Conservation (phyloP, 1,140 invertebrate species). For the Steinernema khuongi region DNA sequence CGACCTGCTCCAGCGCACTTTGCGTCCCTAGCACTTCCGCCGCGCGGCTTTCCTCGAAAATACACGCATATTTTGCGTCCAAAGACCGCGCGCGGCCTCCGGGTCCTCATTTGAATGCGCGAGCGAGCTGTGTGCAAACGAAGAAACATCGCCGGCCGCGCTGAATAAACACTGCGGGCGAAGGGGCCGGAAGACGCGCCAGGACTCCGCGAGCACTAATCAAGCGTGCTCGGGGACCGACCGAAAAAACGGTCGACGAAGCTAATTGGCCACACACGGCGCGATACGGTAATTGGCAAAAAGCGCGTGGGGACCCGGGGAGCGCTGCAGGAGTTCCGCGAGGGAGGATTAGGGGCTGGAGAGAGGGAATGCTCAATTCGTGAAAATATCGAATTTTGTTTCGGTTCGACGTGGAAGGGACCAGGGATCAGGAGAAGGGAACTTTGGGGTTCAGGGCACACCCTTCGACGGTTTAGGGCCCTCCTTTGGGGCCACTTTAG, state of each 20-base stretch:
- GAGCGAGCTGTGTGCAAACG: slow-evolving; percentile 5
- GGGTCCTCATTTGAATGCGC: slow-evolving; percentile 14
- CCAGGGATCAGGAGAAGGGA: too few species aligned
- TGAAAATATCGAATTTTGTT: too few species aligned
- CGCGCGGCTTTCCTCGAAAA: not conserved
- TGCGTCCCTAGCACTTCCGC: not conserved
- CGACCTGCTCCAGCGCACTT: not conserved
- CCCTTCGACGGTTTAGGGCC: too few species aligned
- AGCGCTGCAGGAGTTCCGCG: not conserved
- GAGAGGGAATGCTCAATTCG: too few species aligned
- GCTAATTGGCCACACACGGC: slow-evolving; percentile 11
- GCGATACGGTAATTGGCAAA: slow-evolving; percentile 11
- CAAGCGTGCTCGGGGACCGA: not conserved
- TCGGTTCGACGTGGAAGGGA: too few species aligned
- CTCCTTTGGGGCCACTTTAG: too few species aligned
- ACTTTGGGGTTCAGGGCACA: too few species aligned
- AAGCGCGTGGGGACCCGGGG: not conserved
- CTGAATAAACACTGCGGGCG: slow-evolving; percentile 7
- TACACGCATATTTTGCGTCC: slow-evolving; percentile 15
- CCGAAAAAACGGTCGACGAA: slow-evolving; percentile 6
- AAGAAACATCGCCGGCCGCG: not conserved
- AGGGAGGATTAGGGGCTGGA: not conserved
- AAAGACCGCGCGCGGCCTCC: slow-evolving; percentile 7
- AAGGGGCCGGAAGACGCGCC: not conserved
- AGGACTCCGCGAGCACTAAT: not conserved